Base-by-base conservation (phyloP, 2,888 invertebrate species). In the Lepeophtheirus nordmannii region DNA sequence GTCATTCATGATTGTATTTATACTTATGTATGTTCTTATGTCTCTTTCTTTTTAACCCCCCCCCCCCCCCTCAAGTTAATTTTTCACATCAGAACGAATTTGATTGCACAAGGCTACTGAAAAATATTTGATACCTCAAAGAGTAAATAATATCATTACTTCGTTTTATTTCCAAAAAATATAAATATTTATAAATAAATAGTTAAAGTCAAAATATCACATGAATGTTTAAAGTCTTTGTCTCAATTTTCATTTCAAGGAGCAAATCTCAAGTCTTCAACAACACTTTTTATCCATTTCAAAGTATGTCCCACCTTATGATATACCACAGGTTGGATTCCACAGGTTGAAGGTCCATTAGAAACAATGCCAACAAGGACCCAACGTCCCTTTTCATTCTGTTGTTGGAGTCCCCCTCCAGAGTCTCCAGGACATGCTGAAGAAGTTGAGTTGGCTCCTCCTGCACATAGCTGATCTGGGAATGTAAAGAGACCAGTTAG, bases 391-490 rank as follows among this genome's bases (percentile, higher is more conserved):
- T 66, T 22, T 10, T 41, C 60, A 60, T 66, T 41, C 40, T 58
- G 58, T 10, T 38, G n/a, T 41, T 58, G 58, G 22, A 66, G 46
- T 17, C 60, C 66, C 10, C 66, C 66, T 20, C 66, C 66, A 7
- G 41, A 41, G 40, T 66, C 66, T 14, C 66, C 66, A 9, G 66
- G 66, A 60, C 66, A 66, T 8, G 66, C 59, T 39, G 23, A 23
- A 14, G 38, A 14, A 30, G 41, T 58, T n/a, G 60, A 30, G 11
- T 66, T 46, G 10, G 66, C 30, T 12, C 38, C 30, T 39, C 66
- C 66, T 14, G 66, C 66, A 66, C 66, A 66, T 14, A 66, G 20
- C 40, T 66, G 66, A 60, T 66, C 66, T n/a, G 22, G 20, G 22
- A 30, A 65, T 17, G 17, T 40, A 12, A 17, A n/a, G 14, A 65